Base-by-base conservation (phyloP, 2,888 invertebrate genomes). In the Drosophila kambysellisi region DNA sequence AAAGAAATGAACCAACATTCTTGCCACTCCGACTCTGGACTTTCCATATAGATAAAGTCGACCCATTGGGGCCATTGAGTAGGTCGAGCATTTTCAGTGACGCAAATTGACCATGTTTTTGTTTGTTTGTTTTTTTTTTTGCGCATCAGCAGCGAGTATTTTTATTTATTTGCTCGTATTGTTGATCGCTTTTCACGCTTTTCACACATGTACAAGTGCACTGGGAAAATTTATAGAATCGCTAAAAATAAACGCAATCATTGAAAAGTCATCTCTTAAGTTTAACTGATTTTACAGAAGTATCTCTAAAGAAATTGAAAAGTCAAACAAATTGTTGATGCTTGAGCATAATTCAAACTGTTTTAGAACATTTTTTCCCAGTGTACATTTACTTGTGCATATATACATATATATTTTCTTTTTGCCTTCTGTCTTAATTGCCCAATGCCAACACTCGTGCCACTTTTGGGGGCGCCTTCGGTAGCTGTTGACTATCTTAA, bases 101-200 rank as follows among this genome's bases (percentile, higher is more conserved):
- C 93, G 93, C 92, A 92, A 93, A 93, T 92, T 88, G 91, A 88
- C 85, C 91, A 88, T 82, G 5, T 46, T 46, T 46, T 20, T n/a
- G 4, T 41, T 41, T n/a, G 4, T 41, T 41, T 0, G 15, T 37
- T 50, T 50, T 17, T 54, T 53, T 30, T 56, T 88, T 83, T 66
- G 65, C 64, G 58, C 64, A 48, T 30, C 12, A 1, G 59, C 33
- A 37, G 37, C 48, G 2, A 63, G 51, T 46, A 48, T 69, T 58
- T 82, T 74, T 70, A 66, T 74, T 84, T 88, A 79, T 88, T 89
- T 81, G 74, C 70, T 76, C 68, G 64, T 48, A 30, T 77, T 63
- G 71, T 64, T 74, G 61, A 76, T 76, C 62, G 73, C 78, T 70
- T 79, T 75, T 75, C 67, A 80, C 70, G 68, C 69, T 79, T 76